Evolutionary conservation across 2,797 vertebrate genomes (phyloP), one percentile per base, ranked within the genome.

Genomic region (Halcyon smyrnensis): DNA sequence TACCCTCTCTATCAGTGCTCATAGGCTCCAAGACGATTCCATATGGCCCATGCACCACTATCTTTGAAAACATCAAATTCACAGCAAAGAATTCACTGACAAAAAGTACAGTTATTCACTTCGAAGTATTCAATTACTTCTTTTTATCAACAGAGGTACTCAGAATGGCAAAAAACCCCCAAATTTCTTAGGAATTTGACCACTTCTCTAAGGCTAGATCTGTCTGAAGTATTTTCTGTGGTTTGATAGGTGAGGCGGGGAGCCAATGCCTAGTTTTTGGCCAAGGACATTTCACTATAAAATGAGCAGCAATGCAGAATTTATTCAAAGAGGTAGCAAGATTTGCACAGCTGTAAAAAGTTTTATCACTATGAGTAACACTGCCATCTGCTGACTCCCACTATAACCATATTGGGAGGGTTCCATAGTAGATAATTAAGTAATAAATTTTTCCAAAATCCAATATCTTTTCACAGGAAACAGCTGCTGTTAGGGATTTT

Each of bases 331-430:
- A 62, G 5, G 2, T 57, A 91, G 59, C 85, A 67, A 91, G 87
- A 60, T 91, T 84, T 82, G 51, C 77, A 94, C 93, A 90, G 91
- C 93, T 95, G 91, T 92, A 97, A 82, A 88, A 90, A 64, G 43
- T 90, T 95, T 93, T 94, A 96, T 96, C 95, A 82, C 93, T 89
- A 37, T 91, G 90, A 96, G 87, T 95, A 96, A 96, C 87, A 96
- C 91, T 96, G 96, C 96, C 96, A 97, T 97, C 96, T 97, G 95
- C 96, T 96, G 96, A 96, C 94, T 96, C 80, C 77, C 6, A n/a
- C 85, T 70, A 84, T 60, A 91, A 93, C 77, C 90, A 79, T 96
- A 70, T 70, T 94, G 77, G 60, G 85, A 95, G 53, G 80, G 56
- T 84, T 95, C 94, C 94, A 94, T 91, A 76, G 76, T 18, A 88